Percentiles rank a stretch among this genome's conserved stretches.
Conservation (phyloP, 2,113 vertebrate genomes). For the human (Homo sapiens) region GRCh38 chr7:74088001-74088500, state of each 20-base stretch:
- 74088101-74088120: neutral
- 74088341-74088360: neutral
- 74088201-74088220: neutral
- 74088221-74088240: neutral
- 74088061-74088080: neutral
- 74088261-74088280: neutral
- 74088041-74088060: too few species aligned
- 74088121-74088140: neutral
- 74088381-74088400: accelerated
- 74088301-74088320: neutral
- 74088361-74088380: neutral
- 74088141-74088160: neutral
- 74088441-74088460: neutral
- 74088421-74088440: neutral
- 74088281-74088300: neutral
- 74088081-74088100: neutral
- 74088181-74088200: neutral
- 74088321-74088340: neutral
- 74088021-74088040: too few species aligned
- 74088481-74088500: neutral
- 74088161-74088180: neutral
- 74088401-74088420: neutral
- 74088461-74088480: neutral
- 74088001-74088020: too few species aligned
- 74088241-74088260: neutral